These are phyloP conservation scores for Pipistrellus kuhlii DNA, from an alignment of 2,797 vertebrate species.

Conservation along the genomic window DNA sequence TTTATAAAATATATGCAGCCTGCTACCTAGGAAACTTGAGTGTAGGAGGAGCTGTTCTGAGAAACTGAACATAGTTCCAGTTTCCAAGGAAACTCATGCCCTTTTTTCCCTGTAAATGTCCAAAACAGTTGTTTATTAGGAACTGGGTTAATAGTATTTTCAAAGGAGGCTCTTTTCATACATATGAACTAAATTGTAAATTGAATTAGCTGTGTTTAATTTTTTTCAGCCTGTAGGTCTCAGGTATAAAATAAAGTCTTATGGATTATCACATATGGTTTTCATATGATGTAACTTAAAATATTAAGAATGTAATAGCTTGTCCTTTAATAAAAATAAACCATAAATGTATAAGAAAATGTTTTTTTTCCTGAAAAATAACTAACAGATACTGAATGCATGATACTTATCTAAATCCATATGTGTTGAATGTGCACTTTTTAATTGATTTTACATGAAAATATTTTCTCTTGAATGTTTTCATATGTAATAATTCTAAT, in stretches of 20 bases:
- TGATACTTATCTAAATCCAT: neutral
- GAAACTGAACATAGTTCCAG: conserved; percentile 75
- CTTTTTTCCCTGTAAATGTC: conserved; percentile 71
- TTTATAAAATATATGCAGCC: conserved; percentile 74
- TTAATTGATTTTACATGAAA: neutral
- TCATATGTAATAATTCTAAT: neutral
- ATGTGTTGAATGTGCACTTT: neutral
- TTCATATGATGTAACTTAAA: neutral
- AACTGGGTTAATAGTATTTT: conserved; percentile 62
- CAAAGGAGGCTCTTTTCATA: conserved; percentile 31
- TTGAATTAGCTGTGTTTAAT: neutral
- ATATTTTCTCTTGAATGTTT: neutral
- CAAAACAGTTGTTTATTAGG: conserved; percentile 66
- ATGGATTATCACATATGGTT: neutral
- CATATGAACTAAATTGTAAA: neutral
- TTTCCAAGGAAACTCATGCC: conserved; percentile 85
- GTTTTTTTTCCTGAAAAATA: neutral
- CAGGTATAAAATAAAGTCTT: neutral
- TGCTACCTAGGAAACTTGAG: conserved; percentile 85
- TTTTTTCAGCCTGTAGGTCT: neutral
- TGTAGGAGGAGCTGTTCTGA: conserved; percentile 79
- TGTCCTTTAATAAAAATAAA: neutral
- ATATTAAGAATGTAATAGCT: neutral
- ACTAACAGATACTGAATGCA: neutral
- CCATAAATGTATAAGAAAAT: neutral